Evolutionary conservation across 2,113 vertebrate genomes (phyloP).

Genomic region (Barbus barbus): DNA sequence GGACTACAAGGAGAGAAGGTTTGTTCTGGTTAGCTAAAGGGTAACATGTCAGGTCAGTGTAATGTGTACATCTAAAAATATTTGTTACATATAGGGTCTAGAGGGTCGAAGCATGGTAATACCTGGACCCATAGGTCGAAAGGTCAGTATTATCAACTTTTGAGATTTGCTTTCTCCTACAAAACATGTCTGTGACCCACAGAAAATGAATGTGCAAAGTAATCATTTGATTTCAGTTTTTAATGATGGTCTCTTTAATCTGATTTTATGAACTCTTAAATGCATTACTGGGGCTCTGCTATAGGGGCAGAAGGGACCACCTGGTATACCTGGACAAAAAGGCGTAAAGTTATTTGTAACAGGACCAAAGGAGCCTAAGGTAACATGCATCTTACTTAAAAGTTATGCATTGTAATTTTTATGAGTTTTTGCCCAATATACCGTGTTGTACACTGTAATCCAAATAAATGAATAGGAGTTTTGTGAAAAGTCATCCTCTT

Average conservation of each 20-base stretch:
- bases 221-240: background rate
- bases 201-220: background rate
- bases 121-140: slow-evolving; percentile 66
- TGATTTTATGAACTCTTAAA: background rate
- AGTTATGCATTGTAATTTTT: background rate
- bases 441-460: background rate
- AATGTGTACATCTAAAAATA: background rate
- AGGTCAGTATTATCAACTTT: slow-evolving; percentile 53
- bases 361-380: slow-evolving; percentile 72
- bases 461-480: background rate
- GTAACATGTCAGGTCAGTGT: background rate
- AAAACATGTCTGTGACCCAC: background rate
- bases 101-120: slow-evolving; percentile 66
- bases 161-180: background rate
- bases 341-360: slow-evolving; percentile 71
- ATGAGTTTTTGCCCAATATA: background rate
- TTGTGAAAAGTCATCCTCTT: background rate
- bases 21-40: slow-evolving; percentile 2
- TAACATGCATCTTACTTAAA: slow-evolving; percentile 26
- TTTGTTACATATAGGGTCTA: slow-evolving; percentile 64
- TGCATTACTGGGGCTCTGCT: slow-evolving; percentile 3
- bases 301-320: slow-evolving; percentile 68
- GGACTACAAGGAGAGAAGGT: slow-evolving; percentile 73
- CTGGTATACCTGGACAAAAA: slow-evolving; percentile 68
- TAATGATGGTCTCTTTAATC: background rate